Base-by-base conservation (phyloP, 1,140 invertebrate genomes). In the Hestina assimilis region DNA sequence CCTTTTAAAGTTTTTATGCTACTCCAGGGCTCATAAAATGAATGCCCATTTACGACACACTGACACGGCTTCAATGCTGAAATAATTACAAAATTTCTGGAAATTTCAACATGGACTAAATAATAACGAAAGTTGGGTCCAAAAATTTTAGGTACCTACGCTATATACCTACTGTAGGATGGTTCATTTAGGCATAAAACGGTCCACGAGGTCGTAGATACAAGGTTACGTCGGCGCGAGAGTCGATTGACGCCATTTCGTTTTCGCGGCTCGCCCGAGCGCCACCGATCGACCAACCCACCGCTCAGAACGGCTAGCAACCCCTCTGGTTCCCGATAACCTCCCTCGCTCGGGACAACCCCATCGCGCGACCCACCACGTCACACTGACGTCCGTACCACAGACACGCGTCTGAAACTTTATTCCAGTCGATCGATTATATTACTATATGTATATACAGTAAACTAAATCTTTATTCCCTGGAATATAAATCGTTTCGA, bases 151-250 rank as follows among this genome's bases (percentile, higher is more conserved):
- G 63, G 59, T 68, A 56, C 38, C 54, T 59, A 53, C 23, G 29
- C 15, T 31, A 45, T 45, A 63, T 69, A 64, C 60, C 66, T 65
- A 72, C 52, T 19, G 54, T 62, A 55, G 46, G 66, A 66, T 73
- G 65, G 55, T 59, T 66, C 69, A 58, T 71, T 75, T 72, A 77
- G 74, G 70, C 72, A 69, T 75, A 76, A 69, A 63, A 65, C 66
- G 53, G 45, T 57, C 61, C 55, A 47, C 57, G 68, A 70, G 69
- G 65, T 66, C 67, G 63, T 43, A 24, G 12, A 28, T 29, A 59
- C 76, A 79, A 79, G 76, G 76, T 75, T 75, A 75, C 41, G 56
- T 33, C 43, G 54, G 54, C 48, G 62, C 46, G 48, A 54, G 54
- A 58, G 33, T 53, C 56, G 63, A 20, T 35, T 47, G 53, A 46